Conservation (phyloP, 2,797 vertebrate species). For the Notoglanidium macrostoma region DNA sequence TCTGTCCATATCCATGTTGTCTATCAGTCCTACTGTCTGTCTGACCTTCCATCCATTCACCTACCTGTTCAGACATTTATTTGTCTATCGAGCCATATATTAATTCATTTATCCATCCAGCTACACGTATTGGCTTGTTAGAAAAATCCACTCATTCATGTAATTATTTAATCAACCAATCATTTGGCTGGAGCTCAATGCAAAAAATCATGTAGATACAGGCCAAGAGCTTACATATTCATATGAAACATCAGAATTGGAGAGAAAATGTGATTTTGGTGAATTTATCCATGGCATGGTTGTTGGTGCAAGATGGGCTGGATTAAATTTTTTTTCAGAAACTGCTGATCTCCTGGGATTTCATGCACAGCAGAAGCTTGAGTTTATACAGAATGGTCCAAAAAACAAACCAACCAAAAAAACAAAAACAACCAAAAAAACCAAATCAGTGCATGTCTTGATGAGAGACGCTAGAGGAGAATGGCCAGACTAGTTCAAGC, state of each 20-base stretch:
- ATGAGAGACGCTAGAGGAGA: not conserved
- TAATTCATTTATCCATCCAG: not conserved
- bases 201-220: not conserved
- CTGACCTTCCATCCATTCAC: not conserved
- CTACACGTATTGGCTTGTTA: not conserved
- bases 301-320: not conserved
- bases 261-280: not conserved
- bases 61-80: not conserved
- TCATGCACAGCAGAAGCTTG: not conserved
- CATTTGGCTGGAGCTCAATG: not conserved
- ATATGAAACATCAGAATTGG: not conserved
- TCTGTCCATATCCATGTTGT: not conserved
- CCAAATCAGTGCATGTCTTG: not conserved
- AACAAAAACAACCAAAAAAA: not conserved
- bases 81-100: not conserved
- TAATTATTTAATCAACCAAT: not conserved
- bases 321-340: not conserved
- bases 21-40: not conserved
- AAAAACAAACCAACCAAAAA: not conserved
- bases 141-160: not conserved
- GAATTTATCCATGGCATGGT: not conserved
- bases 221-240: not conserved
- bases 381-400: not conserved
- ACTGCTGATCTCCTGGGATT: not conserved
- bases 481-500: not conserved